Percentiles rank a stretch among this genome's conserved stretches.
Conservation (phyloP, 2,888 invertebrate species). For the Drosophila yooni region DNA sequence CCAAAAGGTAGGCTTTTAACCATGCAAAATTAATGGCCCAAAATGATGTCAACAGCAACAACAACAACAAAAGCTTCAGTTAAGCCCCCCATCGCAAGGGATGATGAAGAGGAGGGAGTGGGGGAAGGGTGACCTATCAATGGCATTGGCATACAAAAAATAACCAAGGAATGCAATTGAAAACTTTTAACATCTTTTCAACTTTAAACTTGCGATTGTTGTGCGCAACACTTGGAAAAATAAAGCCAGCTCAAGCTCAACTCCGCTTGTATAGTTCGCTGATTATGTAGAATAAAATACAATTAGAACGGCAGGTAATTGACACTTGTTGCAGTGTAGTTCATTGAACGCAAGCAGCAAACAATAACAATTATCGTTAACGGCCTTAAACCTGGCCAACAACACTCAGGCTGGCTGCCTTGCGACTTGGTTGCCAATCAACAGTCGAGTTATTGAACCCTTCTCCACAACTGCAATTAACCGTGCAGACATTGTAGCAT, state of each 20-base stretch:
- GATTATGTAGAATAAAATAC: background rate
- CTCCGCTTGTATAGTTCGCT: background rate
- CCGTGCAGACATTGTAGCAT: slow-evolving; percentile 40
- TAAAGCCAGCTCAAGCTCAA: background rate
- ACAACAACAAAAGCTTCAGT: slow-evolving; percentile 39
- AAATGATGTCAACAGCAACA: slow-evolving; percentile 66
- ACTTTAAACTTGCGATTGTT: slow-evolving; percentile 55
- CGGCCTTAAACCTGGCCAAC: slow-evolving; percentile 54
- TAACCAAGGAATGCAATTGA: slow-evolving; percentile 39
- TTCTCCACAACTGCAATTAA: slow-evolving; percentile 58
- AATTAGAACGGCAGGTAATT: slow-evolving; percentile 30
- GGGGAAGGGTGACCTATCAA: slow-evolving; percentile 34
- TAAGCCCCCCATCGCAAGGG: slow-evolving; percentile 25
- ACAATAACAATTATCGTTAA: slow-evolving; percentile 48
- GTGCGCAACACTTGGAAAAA: slow-evolving; percentile 13
- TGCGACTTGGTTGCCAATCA: slow-evolving; percentile 66
- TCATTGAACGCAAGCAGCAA: slow-evolving; percentile 58
- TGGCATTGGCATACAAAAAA: slow-evolving; percentile 44
- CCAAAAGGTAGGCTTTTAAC: slow-evolving; percentile 41
- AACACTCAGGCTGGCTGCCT: slow-evolving; percentile 8
- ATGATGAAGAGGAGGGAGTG: rapidly evolving
- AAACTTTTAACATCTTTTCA: slow-evolving; percentile 45
- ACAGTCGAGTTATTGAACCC: slow-evolving; percentile 72
- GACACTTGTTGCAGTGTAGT: slow-evolving; percentile 61
- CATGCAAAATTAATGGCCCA: slow-evolving; percentile 72